These are phyloP conservation scores for Melanostoma mellinum DNA, from an alignment of 2,888 invertebrate genomes.

Conservation along the genomic window DNA sequence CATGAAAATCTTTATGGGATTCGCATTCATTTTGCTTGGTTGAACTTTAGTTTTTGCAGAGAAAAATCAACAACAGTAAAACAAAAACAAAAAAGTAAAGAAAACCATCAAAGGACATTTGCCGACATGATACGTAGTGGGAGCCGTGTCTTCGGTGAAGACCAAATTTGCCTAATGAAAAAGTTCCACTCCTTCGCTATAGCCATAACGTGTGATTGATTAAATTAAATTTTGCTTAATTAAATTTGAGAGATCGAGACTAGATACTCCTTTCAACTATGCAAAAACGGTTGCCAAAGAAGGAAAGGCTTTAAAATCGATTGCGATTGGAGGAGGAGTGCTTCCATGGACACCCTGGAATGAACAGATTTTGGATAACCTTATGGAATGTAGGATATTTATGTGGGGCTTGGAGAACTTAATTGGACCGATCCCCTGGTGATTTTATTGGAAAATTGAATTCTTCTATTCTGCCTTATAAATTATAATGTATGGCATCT, in stretches of 20 bases:
- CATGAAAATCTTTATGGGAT: too few relatives aligned
- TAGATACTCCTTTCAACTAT: too few relatives aligned
- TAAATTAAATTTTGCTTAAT: constrained; percentile 66
- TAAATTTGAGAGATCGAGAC: constrained; percentile 22
- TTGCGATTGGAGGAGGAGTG: constrained; percentile 46
- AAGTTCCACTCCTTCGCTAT: constrained; percentile 60
- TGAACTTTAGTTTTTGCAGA: too few relatives aligned
- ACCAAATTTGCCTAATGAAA: constrained; percentile 66
- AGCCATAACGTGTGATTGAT: constrained; percentile 66
- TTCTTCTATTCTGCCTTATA: too few relatives aligned
- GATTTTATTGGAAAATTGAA: constrained; percentile 28
- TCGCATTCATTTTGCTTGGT: too few relatives aligned
- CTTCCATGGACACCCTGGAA: neutral
- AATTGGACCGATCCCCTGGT: constrained; percentile 50
- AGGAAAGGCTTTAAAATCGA: too few relatives aligned
- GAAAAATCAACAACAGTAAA: neutral
- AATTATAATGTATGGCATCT: too few relatives aligned
- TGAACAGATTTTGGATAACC: constrained; percentile 38
- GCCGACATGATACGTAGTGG: too few relatives aligned
- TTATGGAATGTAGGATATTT: neutral
- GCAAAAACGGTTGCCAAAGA: neutral
- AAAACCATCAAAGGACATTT: neutral
- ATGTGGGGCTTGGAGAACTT: neutral
- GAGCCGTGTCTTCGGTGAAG: neutral
- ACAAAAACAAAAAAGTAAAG: too few relatives aligned